Evolutionary conservation across 2,797 vertebrate genomes (phyloP), one percentile per base, ranked within the genome.

Genomic region (Acipenser transmontanus): DNA sequence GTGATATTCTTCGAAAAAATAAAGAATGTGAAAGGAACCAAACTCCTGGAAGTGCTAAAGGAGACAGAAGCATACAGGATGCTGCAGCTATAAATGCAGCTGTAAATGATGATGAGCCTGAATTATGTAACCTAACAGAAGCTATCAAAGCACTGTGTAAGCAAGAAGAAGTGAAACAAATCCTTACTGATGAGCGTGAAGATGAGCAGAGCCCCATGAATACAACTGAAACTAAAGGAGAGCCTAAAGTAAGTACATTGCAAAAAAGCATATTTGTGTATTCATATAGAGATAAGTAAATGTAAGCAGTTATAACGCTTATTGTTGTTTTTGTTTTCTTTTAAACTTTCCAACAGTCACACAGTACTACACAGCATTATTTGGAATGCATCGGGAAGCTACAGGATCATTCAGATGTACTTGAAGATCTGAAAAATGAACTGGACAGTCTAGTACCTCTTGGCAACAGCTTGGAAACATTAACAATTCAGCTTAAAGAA

Each of bases 341-440:
- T 34, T 34, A 34, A 34, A n/a, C 72, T 49, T 56, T 66, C 69
- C 69, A 47, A 6, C 62, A 83, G 77, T 78, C 89, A 80, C 72
- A 75, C 20, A 72, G 7, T 85, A 83, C 73, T 81, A 81, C 74
- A 61, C 93, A 93, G 65, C 88, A 91, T 12, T 96, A 91, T 80
- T 82, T 93, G 80, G 90, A 91, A 69, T 89, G 89, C 76, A 85
- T 84, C 70, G 91, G 94, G 72, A 93, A 84, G 75, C 90, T 98
- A 59, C 86, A 70, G 69, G 92, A 92, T 71, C 91, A 96, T 66
- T 77, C 85, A 65, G 78, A 89, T 71, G 78, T 92, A 75, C 84
- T 98, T 80, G 91, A 92, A 62, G 92, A 95, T 70, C 81, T 95
- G 76, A 92, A 84, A 79, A 92, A 81, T 64, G 88, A 91, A 5